Conservation (phyloP, 1,140 invertebrate species). For the Panulirus ornatus region DNA sequence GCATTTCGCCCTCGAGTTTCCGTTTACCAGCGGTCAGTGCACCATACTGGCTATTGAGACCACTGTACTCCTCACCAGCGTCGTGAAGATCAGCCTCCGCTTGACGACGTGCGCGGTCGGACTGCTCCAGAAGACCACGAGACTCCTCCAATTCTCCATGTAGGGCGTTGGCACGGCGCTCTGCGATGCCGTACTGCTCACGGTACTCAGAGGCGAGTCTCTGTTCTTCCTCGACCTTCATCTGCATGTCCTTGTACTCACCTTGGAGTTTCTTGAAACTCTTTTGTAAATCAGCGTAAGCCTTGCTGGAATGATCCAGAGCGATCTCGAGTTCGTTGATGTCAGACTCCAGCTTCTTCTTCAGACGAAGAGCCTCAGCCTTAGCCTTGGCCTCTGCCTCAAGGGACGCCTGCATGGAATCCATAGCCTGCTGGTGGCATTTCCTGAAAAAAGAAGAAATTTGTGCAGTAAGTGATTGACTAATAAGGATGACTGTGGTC, state of each 20-base stretch:
- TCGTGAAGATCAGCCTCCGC: conserved; percentile 82
- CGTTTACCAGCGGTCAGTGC: conserved; percentile 77
- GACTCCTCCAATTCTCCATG: conserved; percentile 48
- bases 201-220: conserved; percentile 54
- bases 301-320: conserved; percentile 80
- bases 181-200: conserved; percentile 44
- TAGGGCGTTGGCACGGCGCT: conserved; percentile 38
- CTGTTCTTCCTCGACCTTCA: conserved; percentile 83
- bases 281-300: conserved; percentile 81
- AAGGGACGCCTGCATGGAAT: conserved; percentile 82
- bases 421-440: conserved; percentile 82
- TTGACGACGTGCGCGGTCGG: conserved; percentile 74
- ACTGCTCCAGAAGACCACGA: conserved; percentile 36
- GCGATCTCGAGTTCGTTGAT: conserved; percentile 83
- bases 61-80: conserved; percentile 81
- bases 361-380: conserved; percentile 82
- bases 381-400: conserved; percentile 82
- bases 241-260: conserved; percentile 82
- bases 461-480: not conserved
- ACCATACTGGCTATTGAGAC: conserved; percentile 75
- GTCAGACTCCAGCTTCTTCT: conserved; percentile 83
- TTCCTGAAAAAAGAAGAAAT: conserved; percentile 77
- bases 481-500: not conserved
- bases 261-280: conserved; percentile 82
- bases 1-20: conserved; percentile 44